Percentiles rank a stretch among this genome's conserved stretches.
These are phyloP conservation scores for Ailuropoda melanoleuca DNA, from an alignment of 2,113 vertebrate species.

Conservation along the genomic window DNA sequence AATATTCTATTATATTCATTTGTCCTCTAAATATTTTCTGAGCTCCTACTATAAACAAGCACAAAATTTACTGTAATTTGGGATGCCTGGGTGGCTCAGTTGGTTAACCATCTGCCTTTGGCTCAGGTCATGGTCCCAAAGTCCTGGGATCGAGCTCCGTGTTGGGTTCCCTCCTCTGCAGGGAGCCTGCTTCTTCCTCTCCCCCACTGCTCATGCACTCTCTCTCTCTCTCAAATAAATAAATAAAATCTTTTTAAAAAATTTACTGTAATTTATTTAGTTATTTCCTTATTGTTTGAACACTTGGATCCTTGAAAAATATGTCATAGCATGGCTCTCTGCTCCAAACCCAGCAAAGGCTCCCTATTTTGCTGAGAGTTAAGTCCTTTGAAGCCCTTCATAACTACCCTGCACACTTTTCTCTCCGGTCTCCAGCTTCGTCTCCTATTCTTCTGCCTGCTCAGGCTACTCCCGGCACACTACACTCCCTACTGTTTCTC, in stretches of 20 bases:
- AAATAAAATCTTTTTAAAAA: background rate
- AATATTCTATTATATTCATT: background rate
- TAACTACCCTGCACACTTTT: background rate
- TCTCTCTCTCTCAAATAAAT: no score
- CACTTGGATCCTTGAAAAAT: background rate
- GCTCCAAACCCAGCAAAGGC: background rate
- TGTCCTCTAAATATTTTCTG: slow-evolving; percentile 1
- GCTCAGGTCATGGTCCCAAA: no score
- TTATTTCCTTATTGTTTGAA: background rate
- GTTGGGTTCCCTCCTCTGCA: no score
- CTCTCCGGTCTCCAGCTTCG: background rate
- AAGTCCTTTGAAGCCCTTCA: background rate
- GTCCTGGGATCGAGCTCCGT: no score
- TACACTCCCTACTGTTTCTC: background rate
- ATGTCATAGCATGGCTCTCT: background rate
- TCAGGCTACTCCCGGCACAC: background rate
- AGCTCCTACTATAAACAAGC: background rate
- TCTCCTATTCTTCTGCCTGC: background rate
- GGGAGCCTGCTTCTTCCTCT: no score
- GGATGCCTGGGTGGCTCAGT: no score
- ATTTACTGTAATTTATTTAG: background rate
- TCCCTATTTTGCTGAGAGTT: background rate
- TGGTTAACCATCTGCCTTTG: no score
- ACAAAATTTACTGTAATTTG: background rate
- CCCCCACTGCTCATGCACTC: no score